A percentile compares a stretch with the other conserved stretches of the same genome.
phyloP scores from a whole-genome alignment of 1,140 invertebrate genomes.

The Caerostris extrusa region DNA sequence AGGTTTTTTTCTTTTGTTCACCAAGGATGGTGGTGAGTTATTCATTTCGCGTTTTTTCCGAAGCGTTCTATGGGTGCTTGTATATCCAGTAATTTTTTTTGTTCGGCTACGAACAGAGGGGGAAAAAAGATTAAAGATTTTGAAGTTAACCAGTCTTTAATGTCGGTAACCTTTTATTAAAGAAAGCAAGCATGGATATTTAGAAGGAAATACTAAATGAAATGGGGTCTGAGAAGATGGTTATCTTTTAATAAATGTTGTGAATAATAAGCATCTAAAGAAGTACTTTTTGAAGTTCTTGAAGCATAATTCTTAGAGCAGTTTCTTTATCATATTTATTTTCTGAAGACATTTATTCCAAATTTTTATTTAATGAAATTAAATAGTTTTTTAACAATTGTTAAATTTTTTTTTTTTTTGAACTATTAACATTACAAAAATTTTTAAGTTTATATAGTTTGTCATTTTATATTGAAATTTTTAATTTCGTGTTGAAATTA shows the following conservation, averaged over 20 bases:
- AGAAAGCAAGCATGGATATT: constrained; percentile 1
- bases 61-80: neutral
- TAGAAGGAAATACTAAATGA: neutral
- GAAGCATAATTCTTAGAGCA: too few relatives aligned
- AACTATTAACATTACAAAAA: too few relatives aligned
- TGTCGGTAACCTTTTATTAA: neutral
- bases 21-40: neutral
- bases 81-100: neutral
- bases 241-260: neutral
- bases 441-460: too few relatives aligned
- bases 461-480: too few relatives aligned
- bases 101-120: neutral
- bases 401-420: too few relatives aligned
- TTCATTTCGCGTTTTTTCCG: neutral
- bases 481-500: too few relatives aligned
- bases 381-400: too few relatives aligned
- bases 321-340: too few relatives aligned
- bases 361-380: too few relatives aligned
- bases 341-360: too few relatives aligned
- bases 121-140: neutral
- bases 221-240: neutral
- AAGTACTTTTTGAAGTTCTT: too few relatives aligned
- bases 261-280: neutral
- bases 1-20: neutral
- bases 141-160: neutral